These are phyloP conservation scores for Aurelia coerulea DNA, from an alignment of 30 jellyfish, hydroid and myxozoan species.

Conservation along the genomic window DNA sequence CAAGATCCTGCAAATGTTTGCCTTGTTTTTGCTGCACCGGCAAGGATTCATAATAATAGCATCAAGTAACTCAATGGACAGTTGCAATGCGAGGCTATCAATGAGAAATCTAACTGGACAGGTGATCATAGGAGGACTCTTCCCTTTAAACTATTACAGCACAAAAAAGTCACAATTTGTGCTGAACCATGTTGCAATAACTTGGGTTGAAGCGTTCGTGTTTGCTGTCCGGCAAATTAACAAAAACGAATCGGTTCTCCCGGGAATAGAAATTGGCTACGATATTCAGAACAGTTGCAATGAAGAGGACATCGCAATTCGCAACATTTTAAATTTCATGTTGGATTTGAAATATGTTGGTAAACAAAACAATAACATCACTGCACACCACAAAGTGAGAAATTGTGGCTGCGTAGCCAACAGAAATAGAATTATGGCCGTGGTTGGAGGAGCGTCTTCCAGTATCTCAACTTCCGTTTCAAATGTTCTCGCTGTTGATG, in stretches of 20 bases:
- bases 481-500: conserved; percentile 64
- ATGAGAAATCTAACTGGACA: conserved; percentile 61
- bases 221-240: conserved; percentile 60
- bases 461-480: conserved; percentile 78
- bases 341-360: conserved; percentile 33
- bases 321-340: conserved; percentile 74
- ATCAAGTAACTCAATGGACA: not conserved
- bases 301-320: conserved; percentile 57
- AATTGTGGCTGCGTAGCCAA: conserved; percentile 41
- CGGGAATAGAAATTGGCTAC: conserved; percentile 72
- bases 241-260: conserved; percentile 40
- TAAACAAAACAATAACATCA: not conserved
- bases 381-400: not conserved
- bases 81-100: conserved; percentile 40
- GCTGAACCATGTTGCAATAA: conserved; percentile 60
- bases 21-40: not conserved
- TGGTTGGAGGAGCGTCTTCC: conserved; percentile 81
- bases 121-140: conserved; percentile 75
- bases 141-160: conserved; percentile 74
- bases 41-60: not conserved
- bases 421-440: conserved; percentile 56
- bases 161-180: conserved; percentile 29
- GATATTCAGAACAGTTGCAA: conserved; percentile 87
- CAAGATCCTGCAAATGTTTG: too few species aligned
- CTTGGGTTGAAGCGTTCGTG: conserved; percentile 81